Percentiles rank a stretch among this genome's conserved stretches.
phyloP scores from a whole-genome alignment of 1,140 invertebrate genomes.

The Camponotus pennsylvanicus region DNA sequence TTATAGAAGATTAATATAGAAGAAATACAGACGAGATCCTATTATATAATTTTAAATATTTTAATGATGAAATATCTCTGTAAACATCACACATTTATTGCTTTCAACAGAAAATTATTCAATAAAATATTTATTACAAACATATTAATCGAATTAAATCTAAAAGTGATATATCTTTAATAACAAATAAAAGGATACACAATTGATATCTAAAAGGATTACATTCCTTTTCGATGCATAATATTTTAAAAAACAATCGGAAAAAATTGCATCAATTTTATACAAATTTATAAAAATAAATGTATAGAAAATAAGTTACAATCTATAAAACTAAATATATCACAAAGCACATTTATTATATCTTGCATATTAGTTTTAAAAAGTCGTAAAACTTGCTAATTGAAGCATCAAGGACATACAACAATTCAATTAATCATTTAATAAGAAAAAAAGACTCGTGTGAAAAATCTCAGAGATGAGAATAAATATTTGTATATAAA shows the following conservation, averaged over 20 bases:
- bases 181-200: neutral
- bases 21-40: neutral
- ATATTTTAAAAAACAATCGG: neutral
- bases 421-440: conserved; percentile 64
- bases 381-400: conserved; percentile 55
- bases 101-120: neutral
- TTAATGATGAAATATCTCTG: neutral
- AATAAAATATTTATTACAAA: neutral
- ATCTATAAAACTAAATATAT: neutral
- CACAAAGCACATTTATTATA: conserved; percentile 58
- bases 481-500: neutral
- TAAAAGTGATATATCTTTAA: conserved; percentile 27
- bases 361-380: conserved; percentile 78
- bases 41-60: neutral
- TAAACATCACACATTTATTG: neutral
- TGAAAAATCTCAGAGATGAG: neutral
- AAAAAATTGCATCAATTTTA: neutral
- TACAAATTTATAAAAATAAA: neutral
- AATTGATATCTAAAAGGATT: neutral
- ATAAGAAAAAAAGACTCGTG: conserved; percentile 20
- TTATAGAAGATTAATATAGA: neutral
- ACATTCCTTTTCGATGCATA: neutral
- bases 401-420: conserved; percentile 39
- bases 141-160: neutral
- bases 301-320: conserved; percentile 23